Percentiles rank a stretch among this genome's conserved stretches.
Conservation (phyloP, 2,797 vertebrate genomes). For the Gymnoscopelus microlampas region DNA sequence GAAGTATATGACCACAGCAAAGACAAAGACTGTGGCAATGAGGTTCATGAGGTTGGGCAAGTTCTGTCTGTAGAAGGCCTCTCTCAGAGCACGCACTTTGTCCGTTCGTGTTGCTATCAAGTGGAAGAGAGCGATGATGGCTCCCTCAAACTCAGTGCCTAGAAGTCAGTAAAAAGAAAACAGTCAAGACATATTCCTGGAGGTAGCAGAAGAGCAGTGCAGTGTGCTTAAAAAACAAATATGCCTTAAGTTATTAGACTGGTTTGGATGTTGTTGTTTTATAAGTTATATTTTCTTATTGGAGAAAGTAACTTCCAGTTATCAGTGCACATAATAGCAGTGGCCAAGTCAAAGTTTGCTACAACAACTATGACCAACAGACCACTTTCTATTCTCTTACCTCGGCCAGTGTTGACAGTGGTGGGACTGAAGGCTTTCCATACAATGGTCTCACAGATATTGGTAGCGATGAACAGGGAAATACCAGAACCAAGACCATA, state of each 20-base stretch:
- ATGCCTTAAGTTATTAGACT: too few relatives aligned
- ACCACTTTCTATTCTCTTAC: constrained; percentile 66
- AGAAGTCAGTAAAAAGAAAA: constrained; percentile 14
- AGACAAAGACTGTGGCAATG: constrained; percentile 96
- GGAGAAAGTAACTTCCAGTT: too few relatives aligned
- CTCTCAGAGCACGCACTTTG: constrained; percentile 95
- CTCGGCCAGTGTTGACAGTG: constrained; percentile 97
- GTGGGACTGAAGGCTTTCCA: constrained; percentile 99
- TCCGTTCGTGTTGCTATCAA: constrained; percentile 95
- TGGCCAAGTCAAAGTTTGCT: too few relatives aligned
- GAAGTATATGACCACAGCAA: constrained; percentile 98
- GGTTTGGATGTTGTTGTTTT: too few relatives aligned
- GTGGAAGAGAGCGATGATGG: constrained; percentile 97
- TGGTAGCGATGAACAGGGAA: constrained; percentile 98
- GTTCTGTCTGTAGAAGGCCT: constrained; percentile 98
- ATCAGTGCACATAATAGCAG: too few relatives aligned
- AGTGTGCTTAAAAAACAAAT: neutral
- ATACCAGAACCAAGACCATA: constrained; percentile 98
- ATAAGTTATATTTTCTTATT: too few relatives aligned
- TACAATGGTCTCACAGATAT: constrained; percentile 98
- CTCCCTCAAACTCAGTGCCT: constrained; percentile 98
- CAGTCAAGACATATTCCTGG: neutral
- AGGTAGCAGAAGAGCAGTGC: neutral
- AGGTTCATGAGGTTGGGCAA: constrained; percentile 99
- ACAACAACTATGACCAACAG: too few relatives aligned